Percentiles rank a stretch among this genome's conserved stretches.
phyloP scores from a whole-genome alignment of 2,888 invertebrate species.

The Balanococcus diminutus region DNA sequence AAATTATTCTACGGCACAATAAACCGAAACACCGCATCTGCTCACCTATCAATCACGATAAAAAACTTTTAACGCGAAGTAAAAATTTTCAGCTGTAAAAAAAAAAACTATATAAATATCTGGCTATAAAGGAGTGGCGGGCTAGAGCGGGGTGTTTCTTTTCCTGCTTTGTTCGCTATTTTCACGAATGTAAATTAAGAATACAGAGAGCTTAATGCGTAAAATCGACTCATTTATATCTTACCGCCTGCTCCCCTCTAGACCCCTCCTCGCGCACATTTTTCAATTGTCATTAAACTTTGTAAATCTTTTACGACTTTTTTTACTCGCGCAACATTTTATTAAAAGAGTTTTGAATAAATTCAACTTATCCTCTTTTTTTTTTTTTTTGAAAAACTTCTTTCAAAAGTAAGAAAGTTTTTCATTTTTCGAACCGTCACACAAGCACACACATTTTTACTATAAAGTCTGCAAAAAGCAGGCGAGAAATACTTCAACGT shows the following conservation, averaged over 20 bases:
- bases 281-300: conserved; percentile 41
- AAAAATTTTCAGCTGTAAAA: conserved; percentile 1
- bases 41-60: conserved; percentile 31
- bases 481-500: not conserved
- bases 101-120: conserved; percentile 1
- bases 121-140: not conserved
- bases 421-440: not conserved
- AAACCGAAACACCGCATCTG: conserved; percentile 19
- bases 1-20: not conserved
- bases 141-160: not conserved
- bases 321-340: conserved; percentile 9
- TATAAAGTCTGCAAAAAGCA: not conserved
- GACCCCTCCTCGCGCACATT: not conserved
- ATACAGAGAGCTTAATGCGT: conserved; percentile 1
- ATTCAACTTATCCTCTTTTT: conserved; percentile 27
- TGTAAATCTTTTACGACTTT: conserved; percentile 36
- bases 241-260: not conserved
- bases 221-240: conserved; percentile 39
- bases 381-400: too few relatives aligned
- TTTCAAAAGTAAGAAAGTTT: conserved; percentile 30
- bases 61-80: conserved; percentile 4
- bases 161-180: not conserved
- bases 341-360: conserved; percentile 40
- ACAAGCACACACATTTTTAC: not conserved
- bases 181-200: conserved; percentile 37